Conservation (phyloP, 2,113 vertebrate species). For the Pica pica region DNA sequence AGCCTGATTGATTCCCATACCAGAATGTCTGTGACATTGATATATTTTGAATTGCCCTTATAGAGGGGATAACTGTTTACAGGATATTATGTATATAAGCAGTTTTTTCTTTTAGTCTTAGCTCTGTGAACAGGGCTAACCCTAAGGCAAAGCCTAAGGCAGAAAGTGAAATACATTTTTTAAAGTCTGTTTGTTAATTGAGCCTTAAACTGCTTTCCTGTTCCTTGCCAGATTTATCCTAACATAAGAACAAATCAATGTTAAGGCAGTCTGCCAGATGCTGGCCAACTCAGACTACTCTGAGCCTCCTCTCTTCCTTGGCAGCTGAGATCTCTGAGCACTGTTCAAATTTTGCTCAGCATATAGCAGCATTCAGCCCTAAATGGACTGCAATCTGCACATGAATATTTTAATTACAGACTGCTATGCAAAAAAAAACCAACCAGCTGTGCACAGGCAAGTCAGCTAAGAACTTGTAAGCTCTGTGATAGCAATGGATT, state of each 20-base stretch:
- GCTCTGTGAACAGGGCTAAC: neutral
- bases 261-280: slow-evolving; percentile 12
- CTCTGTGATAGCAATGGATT: neutral
- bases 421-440: neutral
- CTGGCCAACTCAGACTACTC: neutral
- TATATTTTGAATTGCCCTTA: neutral
- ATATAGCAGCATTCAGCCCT: neutral
- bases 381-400: neutral
- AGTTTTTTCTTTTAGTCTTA: slow-evolving; percentile 19
- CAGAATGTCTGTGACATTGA: neutral
- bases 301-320: neutral
- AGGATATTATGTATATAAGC: neutral
- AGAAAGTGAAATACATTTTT: slow-evolving; percentile 41
- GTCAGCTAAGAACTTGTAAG: neutral
- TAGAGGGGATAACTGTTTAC: neutral
- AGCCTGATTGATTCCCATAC: neutral
- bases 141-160: slow-evolving; percentile 52
- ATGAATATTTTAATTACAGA: slow-evolving; percentile 30
- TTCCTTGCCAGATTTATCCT: slow-evolving; percentile 19
- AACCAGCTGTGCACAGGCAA: neutral
- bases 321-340: neutral
- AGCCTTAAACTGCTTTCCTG: slow-evolving; percentile 34
- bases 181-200: slow-evolving; percentile 48
- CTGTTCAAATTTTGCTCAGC: neutral
- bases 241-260: slow-evolving; percentile 38